Evolutionary conservation across 2,888 invertebrate genomes (phyloP), one percentile per base, ranked within the genome.

Genomic region (Cepaea hortensis): DNA sequence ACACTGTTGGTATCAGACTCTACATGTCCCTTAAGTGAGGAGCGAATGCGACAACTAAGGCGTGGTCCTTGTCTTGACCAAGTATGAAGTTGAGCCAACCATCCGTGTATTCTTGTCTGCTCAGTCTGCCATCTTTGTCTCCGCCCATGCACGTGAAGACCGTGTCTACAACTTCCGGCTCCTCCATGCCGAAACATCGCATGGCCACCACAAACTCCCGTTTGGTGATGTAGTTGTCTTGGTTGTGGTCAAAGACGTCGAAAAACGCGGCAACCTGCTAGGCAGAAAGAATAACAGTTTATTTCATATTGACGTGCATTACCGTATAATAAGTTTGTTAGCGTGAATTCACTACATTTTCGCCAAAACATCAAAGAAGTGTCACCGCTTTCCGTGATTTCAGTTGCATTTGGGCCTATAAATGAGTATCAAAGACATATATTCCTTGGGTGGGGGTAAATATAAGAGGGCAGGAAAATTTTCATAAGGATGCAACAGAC

Each of bases 1-100:
- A 35, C 35, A 35, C 35, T 35, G 6, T 11, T 55, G 55, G 55
- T 55, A 55, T 55, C 55, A 9, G 55, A 9, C 72, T 35, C 35
- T 55, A 46, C 11, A 76, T 15, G 4, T 76, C 79, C 5, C 23
- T 50, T 20, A 89, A 77, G 48, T 88, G 87, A 3, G 89, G 86
- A 6, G 88, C 87, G 86, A 91, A 91, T 82, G 87, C 84, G 70
- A 85, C 86, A 77, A 87, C 88, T 15, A 91, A 88, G 65, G 88
- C 85, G 82, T 89, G 88, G 55, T 89, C 85, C 70, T 89, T 88
- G 72, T 91, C 89, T 81, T 90, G 88, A 35, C 90, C 91, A 9
- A 90, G 87, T 90, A 93, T 91, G 87, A 91, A 93, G 61, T 92
- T 91, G 7, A 92, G 86, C 90, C 93, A 93, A 55, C 92, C 91